Evolutionary conservation across 2,113 vertebrate species (phyloP), one percentile per base, ranked within the genome.

Genomic region (Okapia johnstoni): DNA sequence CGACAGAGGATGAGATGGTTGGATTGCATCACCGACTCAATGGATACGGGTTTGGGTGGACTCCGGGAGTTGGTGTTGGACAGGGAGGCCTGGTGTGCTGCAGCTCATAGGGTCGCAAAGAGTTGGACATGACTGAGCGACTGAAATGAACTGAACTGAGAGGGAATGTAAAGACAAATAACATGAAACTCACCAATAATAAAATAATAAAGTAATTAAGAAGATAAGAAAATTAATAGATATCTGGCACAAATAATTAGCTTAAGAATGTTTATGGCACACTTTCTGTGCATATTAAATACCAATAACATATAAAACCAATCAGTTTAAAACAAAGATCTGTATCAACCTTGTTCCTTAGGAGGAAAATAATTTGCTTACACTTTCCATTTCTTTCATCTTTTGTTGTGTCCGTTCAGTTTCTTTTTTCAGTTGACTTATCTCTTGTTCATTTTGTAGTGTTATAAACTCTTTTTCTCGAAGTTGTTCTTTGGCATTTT

Each of bases 401-500:
- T 84, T 98, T 55, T 92, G 79, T 40, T 98, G 87, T 40, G 98
- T 97, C 97, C 98, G 98, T 98, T 98, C 98, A 7, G 50, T 91
- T 94, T 98, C 99, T 96, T 98, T 99, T 94, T 98, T 99, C 94
- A 99, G 96, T 60, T 98, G 98, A 98, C 92, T 98, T 97, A 99
- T 98, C 97, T 99, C 98, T 77, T 99, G 99, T 55, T 99, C 98
- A 98, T 96, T 99, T 36, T 99, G 99, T 33, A 99, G 95, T 36
- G 99, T 94, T 54, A 98, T 95, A 98, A 99, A 99, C 36, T 99
- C 98, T 98, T 98, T 99, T 94, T 98, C 98, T 98, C 97, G 97
- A 96, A 99, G 98, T 46, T 99, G 97, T 87, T 98, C 98, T 98
- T 99, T 99, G 93, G 94, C 95, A 86, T 43, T 93, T 93, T 99